Conservation (phyloP, 2,888 invertebrate species). For the Dusona sp. region DNA sequence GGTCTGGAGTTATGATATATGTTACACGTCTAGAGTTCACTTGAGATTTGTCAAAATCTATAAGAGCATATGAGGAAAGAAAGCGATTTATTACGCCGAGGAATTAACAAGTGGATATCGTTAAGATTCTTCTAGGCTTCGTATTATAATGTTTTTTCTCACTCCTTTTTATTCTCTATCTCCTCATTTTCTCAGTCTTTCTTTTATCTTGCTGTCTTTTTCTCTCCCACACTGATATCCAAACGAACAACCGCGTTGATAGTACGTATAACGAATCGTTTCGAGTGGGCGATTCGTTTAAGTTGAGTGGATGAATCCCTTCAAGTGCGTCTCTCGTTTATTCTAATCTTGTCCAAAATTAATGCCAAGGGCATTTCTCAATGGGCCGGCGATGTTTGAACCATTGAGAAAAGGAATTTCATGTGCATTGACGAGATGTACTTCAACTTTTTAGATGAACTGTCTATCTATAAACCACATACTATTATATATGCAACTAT, state of each 20-base stretch:
- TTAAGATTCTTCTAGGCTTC: slow-evolving; percentile 66
- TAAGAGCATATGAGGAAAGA: background rate
- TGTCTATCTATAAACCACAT: background rate
- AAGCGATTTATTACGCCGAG: slow-evolving; percentile 26
- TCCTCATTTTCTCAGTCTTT: background rate
- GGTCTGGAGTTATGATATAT: background rate
- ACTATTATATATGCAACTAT: background rate
- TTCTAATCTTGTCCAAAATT: slow-evolving; percentile 67
- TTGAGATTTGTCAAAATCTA: slow-evolving; percentile 32
- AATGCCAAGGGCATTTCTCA: slow-evolving; percentile 72
- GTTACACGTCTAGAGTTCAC: slow-evolving; percentile 1
- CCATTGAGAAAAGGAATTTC: slow-evolving; percentile 6
- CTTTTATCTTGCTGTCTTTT: background rate
- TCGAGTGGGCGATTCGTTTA: slow-evolving; percentile 75
- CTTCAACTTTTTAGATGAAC: background rate
- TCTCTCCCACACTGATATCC: slow-evolving; percentile 57
- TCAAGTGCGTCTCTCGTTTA: slow-evolving; percentile 48
- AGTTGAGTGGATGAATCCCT: slow-evolving; percentile 59
- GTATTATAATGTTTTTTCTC: slow-evolving; percentile 1
- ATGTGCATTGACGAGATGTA: slow-evolving; percentile 4
- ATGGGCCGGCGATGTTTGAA: slow-evolving; percentile 31
- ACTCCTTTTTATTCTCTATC: background rate
- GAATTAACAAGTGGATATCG: slow-evolving; percentile 12
- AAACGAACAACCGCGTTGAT: slow-evolving; percentile 68
- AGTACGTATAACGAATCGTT: slow-evolving; percentile 75